Base-by-base conservation (phyloP, 2,888 invertebrate genomes). In the Emmelina monodactyla region DNA sequence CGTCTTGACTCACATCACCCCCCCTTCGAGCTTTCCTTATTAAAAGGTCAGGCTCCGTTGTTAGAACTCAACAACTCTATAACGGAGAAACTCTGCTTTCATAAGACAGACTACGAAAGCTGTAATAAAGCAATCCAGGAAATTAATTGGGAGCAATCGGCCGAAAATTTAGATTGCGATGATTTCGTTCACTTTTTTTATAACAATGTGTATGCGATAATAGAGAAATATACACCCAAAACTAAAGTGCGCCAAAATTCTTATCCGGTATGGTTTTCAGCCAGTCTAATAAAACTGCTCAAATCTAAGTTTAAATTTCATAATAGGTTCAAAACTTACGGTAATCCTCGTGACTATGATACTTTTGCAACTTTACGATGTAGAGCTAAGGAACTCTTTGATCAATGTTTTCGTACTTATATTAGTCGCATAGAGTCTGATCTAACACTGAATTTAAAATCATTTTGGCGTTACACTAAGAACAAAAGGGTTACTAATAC, bases 201-300 rank as follows among this genome's bases (percentile, higher is more conserved):
- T 30, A 30, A 30, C 13, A 30, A 3, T 13, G 12, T 30, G 9
- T 14, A 12, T 30, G 30, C n/a, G 30, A 12, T 14, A 12, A 30
- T 30, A 14, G 30, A 30, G 13, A 30, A 30, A 12, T 30, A 13
- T 14, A 30, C 30, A 11, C 30, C 12, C 13, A 30, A 10, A 14
- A 13, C 13, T 9, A 30, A 14, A 14, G 6, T 14, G 9, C n/a
- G 14, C n/a, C n/a, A 9, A 3, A 30, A 13, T 9, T 12, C 12
- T 9, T 30, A 30, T 30, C 30, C 30, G 9, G 12, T 11, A 14
- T 30, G 30, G 30, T 30, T 30, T 30, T 13, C 30, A 13, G 3
- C 6, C 6, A 10, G n/a, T 30, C 14, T 30, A 9, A 13, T 30
- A 12, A 7, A 9, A 7, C 6, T 4, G 13, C n/a, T 30, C 13